These are phyloP conservation scores for Daboia siamensis DNA, from an alignment of 2,113 vertebrate genomes.

Conservation along the genomic window DNA sequence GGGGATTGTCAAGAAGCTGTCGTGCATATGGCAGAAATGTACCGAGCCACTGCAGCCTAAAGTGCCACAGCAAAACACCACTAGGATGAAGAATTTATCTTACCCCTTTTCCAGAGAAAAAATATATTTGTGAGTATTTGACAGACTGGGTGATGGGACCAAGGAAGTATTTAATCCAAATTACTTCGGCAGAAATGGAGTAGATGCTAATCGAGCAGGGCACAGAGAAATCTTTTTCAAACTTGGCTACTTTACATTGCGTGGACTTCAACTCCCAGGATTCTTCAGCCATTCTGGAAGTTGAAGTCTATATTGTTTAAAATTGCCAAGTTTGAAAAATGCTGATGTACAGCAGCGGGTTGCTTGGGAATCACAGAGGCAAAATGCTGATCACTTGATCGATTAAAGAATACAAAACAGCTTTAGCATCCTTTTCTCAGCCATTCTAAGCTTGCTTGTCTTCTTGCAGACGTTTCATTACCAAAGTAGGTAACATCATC, in stretches of 20 bases:
- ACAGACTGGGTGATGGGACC: not conserved
- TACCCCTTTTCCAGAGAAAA: conserved; percentile 93
- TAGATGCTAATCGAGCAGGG: not conserved
- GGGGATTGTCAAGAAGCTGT: conserved; percentile 76
- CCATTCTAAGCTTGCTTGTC: too few relatives aligned
- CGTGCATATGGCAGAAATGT: conserved; percentile 73
- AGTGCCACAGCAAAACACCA: conserved; percentile 75
- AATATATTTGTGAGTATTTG: conserved; percentile 87
- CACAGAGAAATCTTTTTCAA: not conserved
- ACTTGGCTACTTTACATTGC: not conserved
- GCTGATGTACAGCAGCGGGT: not conserved
- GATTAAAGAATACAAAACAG: not conserved
- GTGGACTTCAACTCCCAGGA: not conserved
- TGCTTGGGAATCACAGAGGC: not conserved
- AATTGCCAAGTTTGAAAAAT: not conserved
- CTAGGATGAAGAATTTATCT: conserved; percentile 82
- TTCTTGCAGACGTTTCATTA: too few relatives aligned
- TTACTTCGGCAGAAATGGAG: not conserved
- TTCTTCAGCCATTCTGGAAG: not conserved
- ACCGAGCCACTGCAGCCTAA: conserved; percentile 84
- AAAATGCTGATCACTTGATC: not conserved
- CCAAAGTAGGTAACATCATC: too few relatives aligned
- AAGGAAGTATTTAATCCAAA: not conserved
- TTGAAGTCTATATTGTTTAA: not conserved
- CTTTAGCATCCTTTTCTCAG: not conserved